phyloP scores from a whole-genome alignment of 2,113 vertebrate species.

The Urocolius indicus region DNA sequence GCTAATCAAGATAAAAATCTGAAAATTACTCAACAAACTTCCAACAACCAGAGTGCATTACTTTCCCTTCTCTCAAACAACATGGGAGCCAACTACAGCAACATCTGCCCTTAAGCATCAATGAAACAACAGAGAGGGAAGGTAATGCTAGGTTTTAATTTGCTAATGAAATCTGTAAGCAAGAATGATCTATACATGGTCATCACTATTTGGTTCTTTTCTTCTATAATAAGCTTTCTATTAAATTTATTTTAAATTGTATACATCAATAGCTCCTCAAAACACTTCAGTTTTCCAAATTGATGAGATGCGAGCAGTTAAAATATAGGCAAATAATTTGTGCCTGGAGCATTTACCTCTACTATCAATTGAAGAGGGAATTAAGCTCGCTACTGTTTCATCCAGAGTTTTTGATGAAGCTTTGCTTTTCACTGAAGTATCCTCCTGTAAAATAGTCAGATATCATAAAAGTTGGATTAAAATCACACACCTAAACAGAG shows the following conservation, averaged over 20 bases:
- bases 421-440: slow-evolving; percentile 16
- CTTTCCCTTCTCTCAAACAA: not conserved
- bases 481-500: not conserved
- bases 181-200: not conserved
- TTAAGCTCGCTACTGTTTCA: not conserved
- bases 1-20: not conserved
- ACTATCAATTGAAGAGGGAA: slow-evolving; percentile 26
- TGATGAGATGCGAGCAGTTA: not conserved
- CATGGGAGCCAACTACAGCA: not conserved
- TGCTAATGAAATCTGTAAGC: not conserved
- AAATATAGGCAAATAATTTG: not conserved
- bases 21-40: not conserved
- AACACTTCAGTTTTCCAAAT: not conserved
- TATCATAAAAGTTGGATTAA: not conserved
- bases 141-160: not conserved
- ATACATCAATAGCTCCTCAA: not conserved
- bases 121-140: not conserved
- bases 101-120: not conserved
- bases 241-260: not conserved
- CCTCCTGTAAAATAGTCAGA: slow-evolving; percentile 54
- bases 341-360: slow-evolving; percentile 56
- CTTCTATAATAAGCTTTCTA: not conserved
- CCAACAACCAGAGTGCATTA: not conserved
- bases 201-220: not conserved
- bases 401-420: not conserved